Percentiles rank a stretch among this genome's conserved stretches.
Evolutionary conservation across 2,113 vertebrate species (phyloP).

Genomic region (Strigops habroptila): DNA sequence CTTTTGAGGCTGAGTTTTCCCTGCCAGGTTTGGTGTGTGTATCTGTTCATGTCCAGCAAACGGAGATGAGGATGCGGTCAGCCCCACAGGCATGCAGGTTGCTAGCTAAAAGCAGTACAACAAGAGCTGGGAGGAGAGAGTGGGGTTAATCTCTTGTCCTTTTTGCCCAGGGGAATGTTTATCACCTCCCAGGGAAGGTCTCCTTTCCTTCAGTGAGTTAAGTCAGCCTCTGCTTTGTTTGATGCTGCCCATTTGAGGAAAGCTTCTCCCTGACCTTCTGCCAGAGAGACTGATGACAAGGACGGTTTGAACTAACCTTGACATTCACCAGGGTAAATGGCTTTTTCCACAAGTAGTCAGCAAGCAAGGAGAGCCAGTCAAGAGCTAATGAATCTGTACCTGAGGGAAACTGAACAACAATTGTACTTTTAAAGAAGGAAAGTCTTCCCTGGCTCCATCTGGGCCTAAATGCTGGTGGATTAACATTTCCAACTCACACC

Average conservation of each 20-base stretch:
- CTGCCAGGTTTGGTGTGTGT: not conserved
- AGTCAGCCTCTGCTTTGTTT: slow-evolving; percentile 82
- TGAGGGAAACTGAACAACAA: slow-evolving; percentile 78
- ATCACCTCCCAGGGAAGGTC: slow-evolving; percentile 71
- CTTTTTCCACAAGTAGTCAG: slow-evolving; percentile 87
- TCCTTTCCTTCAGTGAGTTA: slow-evolving; percentile 79
- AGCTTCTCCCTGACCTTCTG: slow-evolving; percentile 92
- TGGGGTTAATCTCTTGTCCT: slow-evolving; percentile 72
- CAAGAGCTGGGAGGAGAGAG: slow-evolving; percentile 5
- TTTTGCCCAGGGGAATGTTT: slow-evolving; percentile 76
- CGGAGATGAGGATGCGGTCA: not conserved
- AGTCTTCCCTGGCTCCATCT: not conserved
- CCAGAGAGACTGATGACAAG: slow-evolving; percentile 91
- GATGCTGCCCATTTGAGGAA: slow-evolving; percentile 85
- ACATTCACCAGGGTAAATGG: slow-evolving; percentile 95
- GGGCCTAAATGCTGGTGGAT: slow-evolving; percentile 40
- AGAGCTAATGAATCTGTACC: slow-evolving; percentile 84
- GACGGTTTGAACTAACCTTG: slow-evolving; percentile 89
- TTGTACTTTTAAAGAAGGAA: slow-evolving; percentile 78
- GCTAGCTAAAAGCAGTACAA: not conserved
- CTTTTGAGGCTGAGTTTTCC: not conserved
- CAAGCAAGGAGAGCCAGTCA: slow-evolving; percentile 83
- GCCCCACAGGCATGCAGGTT: not conserved
- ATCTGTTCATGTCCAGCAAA: not conserved
- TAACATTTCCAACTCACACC: not conserved